phyloP scores from a whole-genome alignment of 2,113 vertebrate species.

The Brienomyrus brachyistius region DNA sequence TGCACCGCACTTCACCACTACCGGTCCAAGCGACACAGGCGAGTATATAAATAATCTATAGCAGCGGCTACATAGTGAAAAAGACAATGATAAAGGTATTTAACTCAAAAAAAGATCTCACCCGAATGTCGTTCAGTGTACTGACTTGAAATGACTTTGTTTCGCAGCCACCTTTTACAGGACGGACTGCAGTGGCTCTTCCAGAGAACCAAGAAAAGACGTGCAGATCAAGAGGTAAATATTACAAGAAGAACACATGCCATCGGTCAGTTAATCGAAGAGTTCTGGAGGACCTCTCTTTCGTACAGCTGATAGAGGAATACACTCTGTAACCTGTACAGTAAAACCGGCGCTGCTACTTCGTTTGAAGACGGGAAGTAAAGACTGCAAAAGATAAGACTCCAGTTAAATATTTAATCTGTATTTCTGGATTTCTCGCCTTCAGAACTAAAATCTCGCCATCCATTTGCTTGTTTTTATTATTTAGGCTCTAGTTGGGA shows the following conservation, averaged over 20 bases:
- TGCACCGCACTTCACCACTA: neutral
- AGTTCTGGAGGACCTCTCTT: neutral
- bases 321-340: neutral
- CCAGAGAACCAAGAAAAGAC: neutral
- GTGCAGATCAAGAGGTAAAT: conserved; percentile 3
- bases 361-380: neutral
- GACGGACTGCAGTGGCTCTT: neutral
- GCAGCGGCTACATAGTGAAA: neutral
- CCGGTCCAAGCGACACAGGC: neutral
- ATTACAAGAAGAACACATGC: neutral
- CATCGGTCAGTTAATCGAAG: neutral
- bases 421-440: neutral
- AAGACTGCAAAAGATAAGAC: neutral
- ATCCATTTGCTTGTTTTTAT: neutral
- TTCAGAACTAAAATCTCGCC: neutral
- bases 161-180: neutral
- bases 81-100: neutral
- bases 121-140: neutral
- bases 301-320: neutral
- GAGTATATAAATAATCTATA: neutral
- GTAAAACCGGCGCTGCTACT: neutral
- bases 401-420: neutral
- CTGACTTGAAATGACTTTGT: neutral
- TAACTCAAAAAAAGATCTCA: neutral
- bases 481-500: neutral